A percentile compares a stretch with the other conserved stretches of the same genome.
These are phyloP conservation scores for Incurvaria masculella DNA, from an alignment of 2,888 invertebrate genomes.

Conservation along the genomic window DNA sequence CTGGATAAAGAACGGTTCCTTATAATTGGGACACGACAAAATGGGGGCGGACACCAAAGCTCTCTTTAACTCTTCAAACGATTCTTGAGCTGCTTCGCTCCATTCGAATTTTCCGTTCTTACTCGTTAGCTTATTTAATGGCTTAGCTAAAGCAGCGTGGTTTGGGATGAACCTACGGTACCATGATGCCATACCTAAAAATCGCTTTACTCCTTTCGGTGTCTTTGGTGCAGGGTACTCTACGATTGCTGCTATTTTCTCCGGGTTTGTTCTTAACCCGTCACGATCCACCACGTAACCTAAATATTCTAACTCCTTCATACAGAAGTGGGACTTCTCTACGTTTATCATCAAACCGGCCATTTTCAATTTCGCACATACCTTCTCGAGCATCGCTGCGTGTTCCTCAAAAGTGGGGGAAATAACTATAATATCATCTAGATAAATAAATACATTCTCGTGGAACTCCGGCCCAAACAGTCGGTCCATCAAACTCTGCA, in stretches of 20 bases:
- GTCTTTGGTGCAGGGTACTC: conserved; percentile 12
- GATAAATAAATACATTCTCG: conserved; percentile 15
- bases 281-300: conserved; percentile 22
- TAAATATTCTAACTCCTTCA: conserved; percentile 19
- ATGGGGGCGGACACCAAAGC: background rate
- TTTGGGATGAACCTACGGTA: conserved; percentile 6
- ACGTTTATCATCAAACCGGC: conserved; percentile 16
- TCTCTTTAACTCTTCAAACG: background rate
- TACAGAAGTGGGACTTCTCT: conserved; percentile 20
- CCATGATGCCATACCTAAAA: conserved; percentile 15
- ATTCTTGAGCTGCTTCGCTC: background rate
- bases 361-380: background rate
- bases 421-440: conserved; percentile 17
- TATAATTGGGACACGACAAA: background rate
- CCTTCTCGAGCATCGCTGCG: background rate
- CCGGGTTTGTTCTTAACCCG: conserved; percentile 19
- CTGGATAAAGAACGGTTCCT: background rate
- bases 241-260: conserved; percentile 13
- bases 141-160: background rate
- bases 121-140: background rate
- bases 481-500: conserved; percentile 15
- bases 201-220: conserved; percentile 11
- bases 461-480: conserved; percentile 15
- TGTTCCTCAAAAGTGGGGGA: conserved; percentile 14
- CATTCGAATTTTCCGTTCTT: background rate